A percentile compares a stretch with the other conserved stretches of the same genome.
Conservation (phyloP, 1,140 invertebrate genomes). For the Hypothenemus hampei region DNA sequence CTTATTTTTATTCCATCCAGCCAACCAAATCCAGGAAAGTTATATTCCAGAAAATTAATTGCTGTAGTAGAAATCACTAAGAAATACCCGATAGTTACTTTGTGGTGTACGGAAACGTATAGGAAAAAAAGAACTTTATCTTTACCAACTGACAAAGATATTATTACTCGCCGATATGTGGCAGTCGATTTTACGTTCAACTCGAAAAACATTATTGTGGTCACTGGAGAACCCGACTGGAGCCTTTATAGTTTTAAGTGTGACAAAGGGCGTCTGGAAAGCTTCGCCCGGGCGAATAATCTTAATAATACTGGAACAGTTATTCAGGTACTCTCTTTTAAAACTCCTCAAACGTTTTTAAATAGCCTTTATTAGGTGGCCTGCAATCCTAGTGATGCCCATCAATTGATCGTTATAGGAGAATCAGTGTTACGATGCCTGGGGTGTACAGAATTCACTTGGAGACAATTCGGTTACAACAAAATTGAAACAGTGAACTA, state of each 20-base stretch:
- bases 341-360: neutral
- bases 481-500: constrained; percentile 73
- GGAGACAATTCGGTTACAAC: constrained; percentile 77
- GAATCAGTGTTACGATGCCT: constrained; percentile 69
- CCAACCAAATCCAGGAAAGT: neutral
- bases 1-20: constrained; percentile 13
- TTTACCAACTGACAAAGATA: constrained; percentile 48
- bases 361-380: constrained; percentile 48
- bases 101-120: constrained; percentile 60
- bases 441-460: constrained; percentile 71
- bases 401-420: constrained; percentile 69
- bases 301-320: constrained; percentile 53
- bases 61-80: constrained; percentile 52
- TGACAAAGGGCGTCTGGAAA: constrained; percentile 79
- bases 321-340: constrained; percentile 36
- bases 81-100: constrained; percentile 51
- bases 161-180: constrained; percentile 54
- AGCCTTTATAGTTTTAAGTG: constrained; percentile 75
- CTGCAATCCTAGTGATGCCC: constrained; percentile 73
- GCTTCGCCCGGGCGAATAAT: constrained; percentile 63
- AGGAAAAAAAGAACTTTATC: constrained; percentile 58
- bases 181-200: constrained; percentile 74
- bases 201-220: constrained; percentile 69
- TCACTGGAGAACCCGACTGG: constrained; percentile 76
- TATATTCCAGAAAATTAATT: constrained; percentile 50